Percentiles rank a stretch among this genome's conserved stretches.
Conservation (phyloP, 2,888 invertebrate genomes). For the Zaprionus obscuricornis region DNA sequence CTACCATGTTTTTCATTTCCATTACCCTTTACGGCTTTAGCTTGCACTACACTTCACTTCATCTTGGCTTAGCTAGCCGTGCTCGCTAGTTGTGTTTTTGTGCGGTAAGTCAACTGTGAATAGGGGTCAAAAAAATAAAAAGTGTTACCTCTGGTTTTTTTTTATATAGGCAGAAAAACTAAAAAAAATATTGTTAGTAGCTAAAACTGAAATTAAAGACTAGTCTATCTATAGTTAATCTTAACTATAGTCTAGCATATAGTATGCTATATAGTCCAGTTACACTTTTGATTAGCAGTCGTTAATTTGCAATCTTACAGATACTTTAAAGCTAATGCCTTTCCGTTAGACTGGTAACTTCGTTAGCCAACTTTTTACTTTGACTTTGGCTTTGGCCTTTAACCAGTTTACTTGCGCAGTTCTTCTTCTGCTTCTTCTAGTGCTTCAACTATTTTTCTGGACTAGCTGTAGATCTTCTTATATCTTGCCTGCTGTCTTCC, state of each 20-base stretch:
- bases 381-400: constrained; percentile 10
- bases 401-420: constrained; percentile 43
- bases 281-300: too few relatives aligned
- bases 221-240: too few relatives aligned
- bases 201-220: neutral
- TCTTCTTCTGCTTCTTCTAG: constrained; percentile 34
- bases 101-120: too few relatives aligned
- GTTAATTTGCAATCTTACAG: constrained; percentile 8
- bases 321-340: neutral
- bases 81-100: too few relatives aligned
- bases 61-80: constrained; percentile 54
- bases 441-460: constrained; percentile 12
- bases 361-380: constrained; percentile 1
- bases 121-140: too few relatives aligned
- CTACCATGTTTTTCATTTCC: constrained; percentile 52
- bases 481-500: neutral
- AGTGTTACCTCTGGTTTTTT: too few relatives aligned
- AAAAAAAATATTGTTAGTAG: too few relatives aligned
- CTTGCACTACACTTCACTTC: constrained; percentile 16
- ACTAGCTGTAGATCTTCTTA: too few relatives aligned
- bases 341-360: neutral
- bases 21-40: neutral
- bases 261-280: too few relatives aligned
- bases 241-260: too few relatives aligned
- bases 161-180: too few relatives aligned